Evolutionary conservation across 2,888 invertebrate genomes (phyloP).

Genomic region (Leucoma salicis): DNA sequence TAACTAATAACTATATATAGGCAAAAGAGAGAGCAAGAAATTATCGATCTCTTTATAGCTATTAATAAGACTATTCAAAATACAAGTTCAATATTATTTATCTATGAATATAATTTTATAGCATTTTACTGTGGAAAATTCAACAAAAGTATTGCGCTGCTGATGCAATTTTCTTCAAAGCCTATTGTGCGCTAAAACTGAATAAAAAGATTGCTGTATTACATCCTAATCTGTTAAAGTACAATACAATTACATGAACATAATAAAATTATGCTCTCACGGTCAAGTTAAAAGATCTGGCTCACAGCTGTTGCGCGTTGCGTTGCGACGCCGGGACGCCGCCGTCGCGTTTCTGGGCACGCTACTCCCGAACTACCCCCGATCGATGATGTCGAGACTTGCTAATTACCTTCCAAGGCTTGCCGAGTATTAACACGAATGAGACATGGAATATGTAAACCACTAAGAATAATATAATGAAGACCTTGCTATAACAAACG

Average conservation of each 20-base stretch:
- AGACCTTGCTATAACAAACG: constrained; percentile 22
- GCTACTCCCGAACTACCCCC: constrained; percentile 55
- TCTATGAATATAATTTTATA: no score
- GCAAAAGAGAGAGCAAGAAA: background rate
- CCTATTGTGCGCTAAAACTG: background rate
- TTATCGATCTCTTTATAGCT: constrained; percentile 4
- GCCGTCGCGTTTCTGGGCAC: constrained; percentile 48
- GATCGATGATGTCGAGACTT: constrained; percentile 53
- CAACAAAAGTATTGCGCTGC: background rate
- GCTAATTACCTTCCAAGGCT: constrained; percentile 23
- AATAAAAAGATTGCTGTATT: constrained; percentile 9
- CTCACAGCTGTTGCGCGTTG: constrained; percentile 72
- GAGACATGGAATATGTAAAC: background rate
- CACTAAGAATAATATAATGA: constrained; percentile 7
- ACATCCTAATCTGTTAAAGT: constrained; percentile 31
- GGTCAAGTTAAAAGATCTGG: constrained; percentile 73
- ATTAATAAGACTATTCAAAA: constrained; percentile 9
- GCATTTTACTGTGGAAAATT: background rate
- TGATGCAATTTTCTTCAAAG: background rate
- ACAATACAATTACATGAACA: constrained; percentile 44
- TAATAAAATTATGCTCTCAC: constrained; percentile 66
- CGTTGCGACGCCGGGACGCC: constrained; percentile 55
- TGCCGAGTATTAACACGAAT: constrained; percentile 11
- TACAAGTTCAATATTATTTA: constrained; percentile 5
- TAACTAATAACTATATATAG: background rate